phyloP scores from a whole-genome alignment of 1,140 invertebrate species.

The Charaxes varanes region DNA sequence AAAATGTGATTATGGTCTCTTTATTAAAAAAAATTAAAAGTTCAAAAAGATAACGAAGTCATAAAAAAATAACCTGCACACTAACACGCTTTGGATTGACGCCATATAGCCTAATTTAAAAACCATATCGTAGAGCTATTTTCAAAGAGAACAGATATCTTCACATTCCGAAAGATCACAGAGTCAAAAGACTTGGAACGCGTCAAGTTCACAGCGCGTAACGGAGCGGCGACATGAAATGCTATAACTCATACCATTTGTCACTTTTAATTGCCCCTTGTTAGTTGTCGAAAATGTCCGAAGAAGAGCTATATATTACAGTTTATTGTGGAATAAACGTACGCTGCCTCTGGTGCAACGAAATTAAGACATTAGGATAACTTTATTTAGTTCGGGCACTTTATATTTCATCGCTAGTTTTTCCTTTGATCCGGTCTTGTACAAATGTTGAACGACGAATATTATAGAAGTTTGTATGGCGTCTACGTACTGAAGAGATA shows the following conservation, averaged over 20 bases:
- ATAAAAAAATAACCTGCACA: too few relatives aligned
- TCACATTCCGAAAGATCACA: slow-evolving; percentile 57
- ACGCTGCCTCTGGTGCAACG: slow-evolving; percentile 10
- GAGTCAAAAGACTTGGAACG: slow-evolving; percentile 32
- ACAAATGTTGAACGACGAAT: slow-evolving; percentile 19
- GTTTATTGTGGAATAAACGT: slow-evolving; percentile 68
- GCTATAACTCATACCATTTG: slow-evolving; percentile 65
- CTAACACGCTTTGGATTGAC: too few relatives aligned
- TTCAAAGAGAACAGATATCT: slow-evolving; percentile 29
- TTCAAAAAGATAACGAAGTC: too few relatives aligned
- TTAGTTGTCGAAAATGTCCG: slow-evolving; percentile 60
- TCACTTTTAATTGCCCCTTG: slow-evolving; percentile 72
- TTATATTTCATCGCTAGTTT: slow-evolving; percentile 47
- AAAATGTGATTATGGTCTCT: too few relatives aligned
- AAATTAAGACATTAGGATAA: slow-evolving; percentile 58
- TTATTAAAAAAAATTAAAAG: too few relatives aligned
- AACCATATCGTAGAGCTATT: slow-evolving; percentile 32
- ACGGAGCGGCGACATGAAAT: slow-evolving; percentile 31
- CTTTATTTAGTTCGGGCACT: slow-evolving; percentile 44
- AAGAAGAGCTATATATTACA: slow-evolving; percentile 59
- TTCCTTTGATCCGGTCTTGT: slow-evolving; percentile 46
- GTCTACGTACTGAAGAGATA: too few relatives aligned
- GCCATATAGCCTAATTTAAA: slow-evolving; percentile 16
- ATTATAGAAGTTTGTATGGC: too few relatives aligned
- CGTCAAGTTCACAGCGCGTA: slow-evolving; percentile 34